Conservation (phyloP, 2,113 vertebrate species). For the Rhizomys pruinosus region DNA sequence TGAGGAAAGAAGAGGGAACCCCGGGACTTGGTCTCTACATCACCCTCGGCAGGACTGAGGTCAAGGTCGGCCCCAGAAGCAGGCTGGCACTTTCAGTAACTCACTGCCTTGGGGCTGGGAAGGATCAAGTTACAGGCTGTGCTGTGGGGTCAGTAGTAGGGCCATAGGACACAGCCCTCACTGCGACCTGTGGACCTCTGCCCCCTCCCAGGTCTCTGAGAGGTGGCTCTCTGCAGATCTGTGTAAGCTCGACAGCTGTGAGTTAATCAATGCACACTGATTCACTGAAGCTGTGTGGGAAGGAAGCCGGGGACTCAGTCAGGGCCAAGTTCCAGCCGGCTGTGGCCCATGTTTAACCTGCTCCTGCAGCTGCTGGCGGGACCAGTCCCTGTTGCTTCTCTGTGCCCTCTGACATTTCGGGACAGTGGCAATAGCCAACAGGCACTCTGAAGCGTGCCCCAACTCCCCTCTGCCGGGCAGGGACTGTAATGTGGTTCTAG, state of each 20-base stretch:
- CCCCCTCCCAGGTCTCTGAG: constrained; percentile 8
- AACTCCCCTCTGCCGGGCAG: not conserved
- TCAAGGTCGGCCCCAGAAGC: not conserved
- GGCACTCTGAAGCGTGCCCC: not conserved
- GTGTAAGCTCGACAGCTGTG: not conserved
- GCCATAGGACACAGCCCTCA: not conserved
- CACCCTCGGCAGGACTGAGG: not conserved
- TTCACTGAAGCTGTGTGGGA: not conserved
- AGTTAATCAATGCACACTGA: not conserved
- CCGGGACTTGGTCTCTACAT: not conserved
- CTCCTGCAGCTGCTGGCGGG: not conserved
- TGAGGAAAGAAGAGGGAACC: not conserved
- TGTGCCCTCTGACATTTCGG: not conserved
- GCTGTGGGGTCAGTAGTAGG: not conserved
- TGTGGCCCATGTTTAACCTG: not conserved
- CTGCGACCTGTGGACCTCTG: not conserved
- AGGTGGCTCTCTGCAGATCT: not conserved
- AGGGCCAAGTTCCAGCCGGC: not conserved
- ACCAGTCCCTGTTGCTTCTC: not conserved
- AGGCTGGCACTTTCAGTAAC: constrained; percentile 53
- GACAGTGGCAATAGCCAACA: not conserved
- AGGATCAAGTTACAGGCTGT: not conserved
- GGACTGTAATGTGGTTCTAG: not conserved
- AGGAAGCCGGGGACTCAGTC: not conserved
- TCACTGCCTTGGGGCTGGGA: constrained; percentile 38